phyloP scores from a whole-genome alignment of 2,113 vertebrate genomes.

The Pelobates fuscus region DNA sequence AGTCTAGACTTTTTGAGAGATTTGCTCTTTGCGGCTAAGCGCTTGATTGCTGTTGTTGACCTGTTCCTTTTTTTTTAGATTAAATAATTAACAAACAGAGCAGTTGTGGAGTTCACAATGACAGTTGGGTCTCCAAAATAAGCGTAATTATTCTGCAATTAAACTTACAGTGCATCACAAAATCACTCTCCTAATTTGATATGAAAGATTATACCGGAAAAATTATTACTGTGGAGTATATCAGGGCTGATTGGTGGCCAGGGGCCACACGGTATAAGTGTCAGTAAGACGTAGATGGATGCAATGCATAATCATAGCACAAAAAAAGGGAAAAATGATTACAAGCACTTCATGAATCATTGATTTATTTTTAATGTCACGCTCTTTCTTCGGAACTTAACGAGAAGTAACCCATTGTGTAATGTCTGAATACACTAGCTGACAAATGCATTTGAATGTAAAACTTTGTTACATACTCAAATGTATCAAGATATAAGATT shows the following conservation, averaged over 20 bases:
- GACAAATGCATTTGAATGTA: too few relatives aligned
- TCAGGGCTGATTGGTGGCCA: background rate
- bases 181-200: background rate
- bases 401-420: constrained; percentile 33
- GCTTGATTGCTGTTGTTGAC: background rate
- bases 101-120: background rate
- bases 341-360: background rate
- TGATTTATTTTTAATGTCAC: background rate
- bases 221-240: background rate
- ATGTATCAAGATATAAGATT: too few relatives aligned
- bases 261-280: background rate
- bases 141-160: background rate
- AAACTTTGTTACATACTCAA: too few relatives aligned
- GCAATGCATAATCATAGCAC: too few relatives aligned
- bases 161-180: background rate
- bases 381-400: too few relatives aligned
- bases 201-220: background rate
- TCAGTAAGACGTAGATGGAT: background rate
- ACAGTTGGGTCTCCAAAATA: background rate
- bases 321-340: background rate
- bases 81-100: background rate
- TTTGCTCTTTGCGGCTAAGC: background rate
- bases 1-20: background rate
- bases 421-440: too few relatives aligned
- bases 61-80: background rate